phyloP scores from a whole-genome alignment of 2,888 invertebrate species.

The Kryphioiulus occultus region DNA sequence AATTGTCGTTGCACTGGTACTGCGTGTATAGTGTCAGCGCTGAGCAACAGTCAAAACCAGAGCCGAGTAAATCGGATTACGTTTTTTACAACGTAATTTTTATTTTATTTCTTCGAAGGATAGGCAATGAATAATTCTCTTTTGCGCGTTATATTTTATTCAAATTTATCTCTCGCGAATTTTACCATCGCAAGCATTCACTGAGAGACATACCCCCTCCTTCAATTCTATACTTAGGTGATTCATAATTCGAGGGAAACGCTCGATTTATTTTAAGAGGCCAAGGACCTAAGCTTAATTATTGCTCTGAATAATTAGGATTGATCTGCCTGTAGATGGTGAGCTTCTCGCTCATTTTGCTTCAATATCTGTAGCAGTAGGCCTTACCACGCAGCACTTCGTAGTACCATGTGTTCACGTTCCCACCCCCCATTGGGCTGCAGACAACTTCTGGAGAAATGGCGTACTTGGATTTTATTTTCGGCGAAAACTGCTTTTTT shows the following conservation, averaged over 20 bases:
- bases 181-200: background rate
- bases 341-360: background rate
- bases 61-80: too few species aligned
- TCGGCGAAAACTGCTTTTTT: background rate
- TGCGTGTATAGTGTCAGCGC: too few species aligned
- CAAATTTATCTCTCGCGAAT: background rate
- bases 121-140: too few species aligned
- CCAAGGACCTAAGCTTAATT: background rate
- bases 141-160: too few species aligned
- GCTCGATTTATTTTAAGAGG: background rate
- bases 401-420: background rate
- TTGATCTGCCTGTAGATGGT: background rate
- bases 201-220: background rate
- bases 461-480: background rate
- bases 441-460: background rate
- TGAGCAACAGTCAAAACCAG: too few species aligned
- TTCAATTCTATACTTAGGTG: background rate
- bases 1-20: too few species aligned
- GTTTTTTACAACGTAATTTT: too few species aligned
- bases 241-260: background rate
- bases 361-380: background rate
- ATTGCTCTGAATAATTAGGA: background rate
- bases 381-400: background rate
- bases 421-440: background rate
- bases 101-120: too few species aligned